Evolutionary conservation across 1,140 invertebrate species (phyloP).

Genomic region (Dufourea novaeangliae): DNA sequence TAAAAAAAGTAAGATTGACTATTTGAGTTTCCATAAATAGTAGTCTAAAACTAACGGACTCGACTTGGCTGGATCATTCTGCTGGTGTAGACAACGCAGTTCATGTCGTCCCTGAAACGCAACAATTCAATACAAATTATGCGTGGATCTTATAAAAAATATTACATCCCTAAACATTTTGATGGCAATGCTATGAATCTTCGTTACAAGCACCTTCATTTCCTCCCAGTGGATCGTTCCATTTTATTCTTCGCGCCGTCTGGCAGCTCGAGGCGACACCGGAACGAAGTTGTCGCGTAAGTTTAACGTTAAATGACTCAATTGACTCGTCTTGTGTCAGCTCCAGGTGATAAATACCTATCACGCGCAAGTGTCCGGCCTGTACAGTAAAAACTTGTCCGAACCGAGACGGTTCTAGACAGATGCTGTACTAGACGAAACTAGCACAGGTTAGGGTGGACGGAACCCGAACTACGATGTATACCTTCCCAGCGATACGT

Average conservation of each 20-base stretch:
- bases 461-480: constrained; percentile 47
- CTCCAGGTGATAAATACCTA: constrained; percentile 58
- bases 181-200: constrained; percentile 6
- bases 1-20: no score
- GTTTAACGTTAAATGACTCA: constrained; percentile 26
- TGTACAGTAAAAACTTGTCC: constrained; percentile 41
- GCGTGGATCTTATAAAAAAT: background rate
- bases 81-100: no score
- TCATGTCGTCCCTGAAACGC: background rate
- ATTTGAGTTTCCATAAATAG: no score
- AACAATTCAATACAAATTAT: background rate
- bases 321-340: constrained; percentile 54
- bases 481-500: constrained; percentile 68
- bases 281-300: constrained; percentile 7
- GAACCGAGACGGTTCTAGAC: constrained; percentile 48
- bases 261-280: background rate
- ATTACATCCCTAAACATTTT: background rate
- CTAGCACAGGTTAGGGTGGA: constrained; percentile 54
- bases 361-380: constrained; percentile 58
- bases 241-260: background rate
- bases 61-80: no score
- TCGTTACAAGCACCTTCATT: constrained; percentile 7
- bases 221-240: background rate
- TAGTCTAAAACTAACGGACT: no score
- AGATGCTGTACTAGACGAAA: constrained; percentile 48